A percentile compares a stretch with the other conserved stretches of the same genome.
These are phyloP conservation scores for Platanista minor DNA, from an alignment of 2,113 vertebrate genomes.

Conservation along the genomic window DNA sequence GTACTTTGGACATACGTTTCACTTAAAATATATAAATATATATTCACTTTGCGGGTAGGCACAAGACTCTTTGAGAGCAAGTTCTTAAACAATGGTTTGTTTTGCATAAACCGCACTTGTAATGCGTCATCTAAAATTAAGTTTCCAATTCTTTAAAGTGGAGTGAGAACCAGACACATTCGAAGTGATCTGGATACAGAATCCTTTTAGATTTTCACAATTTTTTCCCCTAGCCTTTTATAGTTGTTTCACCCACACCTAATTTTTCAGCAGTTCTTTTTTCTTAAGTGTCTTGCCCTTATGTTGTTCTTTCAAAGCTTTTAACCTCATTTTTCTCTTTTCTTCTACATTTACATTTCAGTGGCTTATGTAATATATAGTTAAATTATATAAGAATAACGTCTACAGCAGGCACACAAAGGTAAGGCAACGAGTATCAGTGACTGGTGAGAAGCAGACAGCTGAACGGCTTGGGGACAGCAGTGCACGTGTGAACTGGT, in stretches of 20 bases:
- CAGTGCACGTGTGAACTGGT: fast-evolving
- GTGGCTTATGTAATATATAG: slow-evolving; percentile 15
- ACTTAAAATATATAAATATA: neutral
- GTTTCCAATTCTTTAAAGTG: slow-evolving; percentile 36
- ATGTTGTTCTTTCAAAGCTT: neutral
- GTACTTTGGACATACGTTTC: neutral
- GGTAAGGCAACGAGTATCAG: neutral
- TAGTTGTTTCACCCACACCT: slow-evolving; percentile 18
- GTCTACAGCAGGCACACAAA: neutral
- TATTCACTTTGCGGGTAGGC: neutral
- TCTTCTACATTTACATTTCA: neutral
- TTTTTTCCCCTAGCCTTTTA: neutral
- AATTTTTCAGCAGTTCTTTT: slow-evolving; percentile 2
- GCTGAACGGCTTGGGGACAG: fast-evolving
- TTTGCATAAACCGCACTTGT: neutral
- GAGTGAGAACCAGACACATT: neutral
- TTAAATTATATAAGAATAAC: neutral
- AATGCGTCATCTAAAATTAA: neutral
- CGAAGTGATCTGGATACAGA: neutral
- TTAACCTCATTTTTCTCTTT: slow-evolving; percentile 10
- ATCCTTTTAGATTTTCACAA: neutral
- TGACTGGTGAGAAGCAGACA: neutral
- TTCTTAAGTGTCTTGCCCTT: slow-evolving; percentile 9
- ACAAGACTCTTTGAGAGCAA: neutral
- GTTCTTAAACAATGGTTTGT: neutral